Percentiles rank a stretch among this genome's conserved stretches.
Conservation (phyloP, 2,888 invertebrate genomes). For the Slavum lentiscoides region DNA sequence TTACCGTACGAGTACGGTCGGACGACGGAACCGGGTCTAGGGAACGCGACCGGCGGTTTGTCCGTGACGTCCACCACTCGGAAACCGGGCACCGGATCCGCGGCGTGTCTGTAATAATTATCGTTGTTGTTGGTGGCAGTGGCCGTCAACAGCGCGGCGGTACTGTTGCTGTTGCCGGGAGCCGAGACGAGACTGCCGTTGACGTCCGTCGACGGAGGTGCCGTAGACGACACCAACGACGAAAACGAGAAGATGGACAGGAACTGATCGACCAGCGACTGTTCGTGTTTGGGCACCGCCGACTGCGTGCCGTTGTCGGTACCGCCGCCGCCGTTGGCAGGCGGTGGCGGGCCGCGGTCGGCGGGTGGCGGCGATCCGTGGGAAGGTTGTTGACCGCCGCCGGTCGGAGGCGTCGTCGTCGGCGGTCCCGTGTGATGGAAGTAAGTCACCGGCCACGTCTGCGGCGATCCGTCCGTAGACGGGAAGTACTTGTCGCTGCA, state of each 20-base stretch:
- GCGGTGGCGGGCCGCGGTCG: background rate
- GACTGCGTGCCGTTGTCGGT: too few relatives aligned
- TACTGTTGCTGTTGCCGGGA: too few relatives aligned
- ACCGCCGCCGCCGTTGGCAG: background rate
- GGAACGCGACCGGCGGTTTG: background rate
- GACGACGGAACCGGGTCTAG: background rate
- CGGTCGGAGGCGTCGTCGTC: constrained; percentile 58
- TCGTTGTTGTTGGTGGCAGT: too few relatives aligned
- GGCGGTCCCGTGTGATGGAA: constrained; percentile 80
- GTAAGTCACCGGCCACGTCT: constrained; percentile 78
- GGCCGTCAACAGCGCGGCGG: background rate
- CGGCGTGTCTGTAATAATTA: background rate
- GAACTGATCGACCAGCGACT: constrained; percentile 42
- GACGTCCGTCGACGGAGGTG: background rate
- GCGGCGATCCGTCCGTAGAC: constrained; percentile 54
- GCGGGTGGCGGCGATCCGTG: background rate
- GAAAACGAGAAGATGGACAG: constrained; percentile 27
- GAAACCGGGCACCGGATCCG: constrained; percentile 6
- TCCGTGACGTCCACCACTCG: constrained; percentile 51
- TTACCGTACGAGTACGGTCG: background rate
- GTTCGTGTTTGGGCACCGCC: background rate
- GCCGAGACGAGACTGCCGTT: too few relatives aligned
- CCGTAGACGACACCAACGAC: background rate
- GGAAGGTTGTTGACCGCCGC: background rate
- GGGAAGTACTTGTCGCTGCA: constrained; percentile 84